These are phyloP conservation scores for Pogonomyrmex californicus DNA, from an alignment of 1,140 invertebrate species.

Conservation along the genomic window DNA sequence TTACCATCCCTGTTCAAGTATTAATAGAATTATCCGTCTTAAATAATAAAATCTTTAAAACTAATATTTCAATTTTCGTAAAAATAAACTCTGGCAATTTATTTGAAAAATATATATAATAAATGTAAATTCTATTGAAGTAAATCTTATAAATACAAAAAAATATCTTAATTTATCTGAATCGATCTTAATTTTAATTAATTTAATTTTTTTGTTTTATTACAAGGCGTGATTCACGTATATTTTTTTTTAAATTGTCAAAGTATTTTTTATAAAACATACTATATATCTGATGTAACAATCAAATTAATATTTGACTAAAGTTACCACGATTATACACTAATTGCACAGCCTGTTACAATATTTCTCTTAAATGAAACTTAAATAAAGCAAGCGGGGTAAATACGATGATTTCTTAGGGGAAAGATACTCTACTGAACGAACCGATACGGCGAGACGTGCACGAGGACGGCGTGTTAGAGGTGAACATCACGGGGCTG, in stretches of 20 bases:
- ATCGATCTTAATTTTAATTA: background rate
- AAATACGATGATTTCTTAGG: conserved; percentile 85
- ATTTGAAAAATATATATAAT: background rate
- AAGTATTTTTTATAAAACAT: background rate
- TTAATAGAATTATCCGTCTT: conserved; percentile 3
- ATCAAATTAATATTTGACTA: conserved; percentile 1
- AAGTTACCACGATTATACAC: background rate
- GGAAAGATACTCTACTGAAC: conserved; percentile 91
- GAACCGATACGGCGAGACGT: conserved; percentile 95
- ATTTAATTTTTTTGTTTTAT: background rate
- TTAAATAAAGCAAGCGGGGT: background rate
- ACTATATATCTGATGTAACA: background rate
- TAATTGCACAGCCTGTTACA: background rate
- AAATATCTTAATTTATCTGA: background rate
- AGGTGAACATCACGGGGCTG: conserved; percentile 94
- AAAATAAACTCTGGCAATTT: background rate
- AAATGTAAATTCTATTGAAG: background rate
- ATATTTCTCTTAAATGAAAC: background rate
- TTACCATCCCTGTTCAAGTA: background rate
- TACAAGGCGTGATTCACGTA: background rate
- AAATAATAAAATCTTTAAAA: background rate
- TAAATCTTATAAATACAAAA: background rate
- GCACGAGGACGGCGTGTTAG: conserved; percentile 91
- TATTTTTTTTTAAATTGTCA: background rate
- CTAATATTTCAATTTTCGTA: background rate